Percentiles rank a stretch among this genome's conserved stretches.
These are phyloP conservation scores for Caenorhabditis panamensis DNA, from an alignment of 2,888 invertebrate genomes.

Conservation along the genomic window DNA sequence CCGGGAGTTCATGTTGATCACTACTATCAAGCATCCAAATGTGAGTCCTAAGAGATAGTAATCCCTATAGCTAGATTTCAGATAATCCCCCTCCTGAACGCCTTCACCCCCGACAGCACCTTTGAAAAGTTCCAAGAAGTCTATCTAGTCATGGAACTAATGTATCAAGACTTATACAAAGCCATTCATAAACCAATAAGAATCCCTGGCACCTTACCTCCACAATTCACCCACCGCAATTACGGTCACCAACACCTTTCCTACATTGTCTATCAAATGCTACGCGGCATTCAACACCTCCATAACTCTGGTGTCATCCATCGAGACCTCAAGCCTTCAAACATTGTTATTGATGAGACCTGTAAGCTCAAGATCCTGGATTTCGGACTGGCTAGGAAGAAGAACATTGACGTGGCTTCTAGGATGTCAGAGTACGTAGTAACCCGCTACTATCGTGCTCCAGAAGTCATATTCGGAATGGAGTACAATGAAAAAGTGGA, in stretches of 20 bases:
- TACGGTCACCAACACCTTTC: conserved; percentile 86
- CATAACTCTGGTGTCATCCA: conserved; percentile 99
- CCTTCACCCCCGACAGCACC: conserved; percentile 97
- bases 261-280: conserved; percentile 90
- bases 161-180: conserved; percentile 72
- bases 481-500: conserved; percentile 91
- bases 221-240: conserved; percentile 89
- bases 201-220: too few species aligned
- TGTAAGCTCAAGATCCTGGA: conserved; percentile 99
- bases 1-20: conserved; percentile 99
- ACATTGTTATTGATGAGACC: conserved; percentile 99
- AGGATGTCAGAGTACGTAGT: conserved; percentile 94
- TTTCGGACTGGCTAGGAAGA: conserved; percentile 97
- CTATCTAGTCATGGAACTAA: conserved; percentile 91
- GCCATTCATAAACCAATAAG: too few species aligned
- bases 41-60: conserved; percentile 85
- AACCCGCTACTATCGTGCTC: conserved; percentile 93
- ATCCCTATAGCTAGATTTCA: conserved; percentile 59
- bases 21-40: conserved; percentile 99
- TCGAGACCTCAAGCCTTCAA: conserved; percentile 99
- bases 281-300: conserved; percentile 99
- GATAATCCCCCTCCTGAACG: conserved; percentile 96
- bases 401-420: conserved; percentile 88
- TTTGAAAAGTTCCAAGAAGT: conserved; percentile 99
- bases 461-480: conserved; percentile 85